These are phyloP conservation scores for Habrosyne pyritoides DNA, from an alignment of 2,888 invertebrate genomes.

Conservation along the genomic window DNA sequence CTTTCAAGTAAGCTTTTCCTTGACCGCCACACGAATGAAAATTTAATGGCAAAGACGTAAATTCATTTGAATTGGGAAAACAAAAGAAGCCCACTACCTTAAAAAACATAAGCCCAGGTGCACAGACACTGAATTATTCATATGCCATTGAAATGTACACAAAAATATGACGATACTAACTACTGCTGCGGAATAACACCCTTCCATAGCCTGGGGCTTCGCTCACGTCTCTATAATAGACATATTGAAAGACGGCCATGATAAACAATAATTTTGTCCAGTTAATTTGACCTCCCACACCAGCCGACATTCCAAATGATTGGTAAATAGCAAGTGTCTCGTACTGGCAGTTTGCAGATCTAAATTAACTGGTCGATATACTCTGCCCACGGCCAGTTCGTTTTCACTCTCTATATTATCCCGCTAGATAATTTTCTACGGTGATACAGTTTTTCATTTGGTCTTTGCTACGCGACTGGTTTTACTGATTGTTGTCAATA, in stretches of 20 bases:
- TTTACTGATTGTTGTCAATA: slow-evolving; percentile 58
- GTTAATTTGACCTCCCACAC: slow-evolving; percentile 27
- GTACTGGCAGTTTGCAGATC: slow-evolving; percentile 32
- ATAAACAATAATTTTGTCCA: slow-evolving; percentile 48
- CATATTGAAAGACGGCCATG: slow-evolving; percentile 54
- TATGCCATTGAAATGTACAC: slow-evolving; percentile 53
- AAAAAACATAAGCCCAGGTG: background rate
- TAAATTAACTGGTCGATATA: slow-evolving; percentile 44
- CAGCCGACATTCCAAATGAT: slow-evolving; percentile 10
- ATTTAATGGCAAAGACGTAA: background rate
- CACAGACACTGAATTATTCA: slow-evolving; percentile 32
- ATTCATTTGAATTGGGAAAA: too few species aligned
- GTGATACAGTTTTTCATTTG: slow-evolving; percentile 75
- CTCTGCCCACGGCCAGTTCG: slow-evolving; percentile 47
- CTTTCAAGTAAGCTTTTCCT: too few species aligned
- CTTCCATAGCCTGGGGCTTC: slow-evolving; percentile 51
- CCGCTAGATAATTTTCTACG: slow-evolving; percentile 69
- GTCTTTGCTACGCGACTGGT: slow-evolving; percentile 53
- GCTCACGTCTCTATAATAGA: slow-evolving; percentile 58
- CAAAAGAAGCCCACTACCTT: background rate
- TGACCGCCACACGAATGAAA: too few species aligned
- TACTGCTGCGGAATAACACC: slow-evolving; percentile 50
- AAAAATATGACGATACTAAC: slow-evolving; percentile 50
- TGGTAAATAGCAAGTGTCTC: slow-evolving; percentile 9
- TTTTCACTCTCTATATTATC: slow-evolving; percentile 78